Conservation (phyloP, 1,140 invertebrate genomes). For the Drosophila melanogaster region Release_6_plus_ISO1_MT NC_004354.4:10473001-10473500, state of each 20-base stretch:
- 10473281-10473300: background rate
- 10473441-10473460: background rate
- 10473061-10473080: constrained; percentile 54
- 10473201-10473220: constrained; percentile 38
- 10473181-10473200: constrained; percentile 64
- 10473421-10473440: constrained; percentile 14
- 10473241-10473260: constrained; percentile 3
- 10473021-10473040: background rate
- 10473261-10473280: constrained; percentile 5
- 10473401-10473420: constrained; percentile 17
- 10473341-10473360: constrained; percentile 36
- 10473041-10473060: constrained; percentile 54
- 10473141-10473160: constrained; percentile 21
- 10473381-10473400: constrained; percentile 35
- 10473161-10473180: constrained; percentile 8
- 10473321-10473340: constrained; percentile 43
- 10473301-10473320: background rate
- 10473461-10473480: background rate
- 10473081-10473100: constrained; percentile 61
- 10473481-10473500: constrained; percentile 40
- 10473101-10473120: constrained; percentile 23
- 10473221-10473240: constrained; percentile 9
- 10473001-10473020: constrained; percentile 29
- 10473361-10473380: constrained; percentile 41
- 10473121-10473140: constrained; percentile 9